These are phyloP conservation scores for Tetramorium bicarinatum DNA, from an alignment of 2,888 invertebrate species.

Conservation along the genomic window DNA sequence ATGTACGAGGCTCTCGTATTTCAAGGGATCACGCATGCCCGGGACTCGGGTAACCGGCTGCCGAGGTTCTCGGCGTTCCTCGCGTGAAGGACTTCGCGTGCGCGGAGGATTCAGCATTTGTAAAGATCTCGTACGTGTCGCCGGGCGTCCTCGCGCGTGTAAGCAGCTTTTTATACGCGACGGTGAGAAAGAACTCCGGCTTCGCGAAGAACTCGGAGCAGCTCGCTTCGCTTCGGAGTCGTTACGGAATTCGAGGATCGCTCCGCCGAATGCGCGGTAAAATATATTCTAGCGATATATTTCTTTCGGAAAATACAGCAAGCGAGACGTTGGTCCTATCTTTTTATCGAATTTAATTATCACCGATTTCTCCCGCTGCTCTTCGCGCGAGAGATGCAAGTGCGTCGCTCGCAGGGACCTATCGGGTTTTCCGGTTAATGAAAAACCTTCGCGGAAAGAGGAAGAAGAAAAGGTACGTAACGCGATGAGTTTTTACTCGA, in stretches of 20 bases:
- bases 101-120: conserved; percentile 28
- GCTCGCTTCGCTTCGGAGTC: not conserved
- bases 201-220: too few species aligned
- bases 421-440: conserved; percentile 67
- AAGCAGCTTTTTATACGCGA: conserved; percentile 32
- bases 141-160: not conserved
- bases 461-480: not conserved
- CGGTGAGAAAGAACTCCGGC: not conserved
- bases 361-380: conserved; percentile 24
- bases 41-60: not conserved
- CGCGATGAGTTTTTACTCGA: conserved; percentile 5
- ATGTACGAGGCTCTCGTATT: conserved; percentile 31
- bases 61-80: conserved; percentile 15
- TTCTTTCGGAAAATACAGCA: conserved; percentile 18
- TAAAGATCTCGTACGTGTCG: conserved; percentile 17
- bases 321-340: conserved; percentile 15
- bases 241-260: not conserved
- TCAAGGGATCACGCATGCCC: conserved; percentile 37
- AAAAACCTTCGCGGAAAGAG: conserved; percentile 60
- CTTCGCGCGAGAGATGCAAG: conserved; percentile 19
- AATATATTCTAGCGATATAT: conserved; percentile 24
- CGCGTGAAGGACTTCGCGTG: conserved; percentile 25
- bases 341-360: conserved; percentile 54
- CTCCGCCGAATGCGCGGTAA: not conserved
- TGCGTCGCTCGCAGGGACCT: not conserved